Evolutionary conservation across 2,888 invertebrate species (phyloP).

Genomic region (Atethmia centrago): DNA sequence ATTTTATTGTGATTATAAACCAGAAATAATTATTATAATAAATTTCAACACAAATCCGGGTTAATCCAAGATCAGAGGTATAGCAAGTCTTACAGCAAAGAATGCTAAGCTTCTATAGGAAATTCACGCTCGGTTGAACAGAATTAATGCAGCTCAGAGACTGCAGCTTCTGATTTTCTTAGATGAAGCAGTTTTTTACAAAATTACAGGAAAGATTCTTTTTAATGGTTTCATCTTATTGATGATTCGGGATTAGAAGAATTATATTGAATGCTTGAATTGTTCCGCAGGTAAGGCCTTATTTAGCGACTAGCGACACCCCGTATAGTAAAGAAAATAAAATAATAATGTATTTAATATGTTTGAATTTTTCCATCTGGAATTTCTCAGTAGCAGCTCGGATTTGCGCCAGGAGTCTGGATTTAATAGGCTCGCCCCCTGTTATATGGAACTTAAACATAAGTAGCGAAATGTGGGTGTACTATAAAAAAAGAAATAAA

Average conservation of each 20-base stretch:
- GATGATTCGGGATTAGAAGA: neutral
- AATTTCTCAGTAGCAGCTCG: neutral
- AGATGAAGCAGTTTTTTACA: neutral
- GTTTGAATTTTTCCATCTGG: neutral
- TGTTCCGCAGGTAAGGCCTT: neutral
- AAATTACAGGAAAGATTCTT: neutral
- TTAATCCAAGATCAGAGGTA: conserved; percentile 4
- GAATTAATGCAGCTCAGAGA: conserved; percentile 15
- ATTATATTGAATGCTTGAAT: neutral
- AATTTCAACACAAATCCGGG: neutral
- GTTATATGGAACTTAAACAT: neutral
- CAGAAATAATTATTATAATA: neutral
- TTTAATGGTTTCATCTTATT: neutral
- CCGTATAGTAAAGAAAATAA: neutral
- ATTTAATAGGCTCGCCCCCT: neutral
- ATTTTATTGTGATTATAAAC: no score
- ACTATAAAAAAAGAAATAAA: no score
- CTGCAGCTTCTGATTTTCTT: conserved; percentile 20
- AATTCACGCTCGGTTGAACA: conserved; percentile 20
- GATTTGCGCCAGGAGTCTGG: neutral
- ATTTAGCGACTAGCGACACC: neutral
- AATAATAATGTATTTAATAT: neutral
- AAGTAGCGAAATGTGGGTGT: no score
- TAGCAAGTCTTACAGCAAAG: conserved; percentile 20
- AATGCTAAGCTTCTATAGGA: conserved; percentile 6